phyloP scores from a whole-genome alignment of 2,888 invertebrate species.

The Pycnomerus fuliginosus region DNA sequence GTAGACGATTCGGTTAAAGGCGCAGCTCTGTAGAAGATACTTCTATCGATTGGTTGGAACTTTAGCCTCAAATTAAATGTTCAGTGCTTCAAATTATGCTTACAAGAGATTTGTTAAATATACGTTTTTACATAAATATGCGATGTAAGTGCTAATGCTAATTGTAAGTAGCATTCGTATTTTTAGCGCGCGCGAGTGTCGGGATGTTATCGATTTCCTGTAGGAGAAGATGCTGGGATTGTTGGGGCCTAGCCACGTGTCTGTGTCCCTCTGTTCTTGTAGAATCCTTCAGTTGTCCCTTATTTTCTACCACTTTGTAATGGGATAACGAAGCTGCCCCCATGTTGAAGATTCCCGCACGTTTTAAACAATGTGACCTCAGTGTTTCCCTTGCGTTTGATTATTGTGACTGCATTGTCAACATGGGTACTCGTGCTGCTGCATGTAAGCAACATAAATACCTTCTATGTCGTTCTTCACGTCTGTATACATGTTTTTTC shows the following conservation, averaged over 20 bases:
- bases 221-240: slow-evolving; percentile 45
- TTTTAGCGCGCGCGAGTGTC: slow-evolving; percentile 40
- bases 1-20: slow-evolving; percentile 21
- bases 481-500: slow-evolving; percentile 13
- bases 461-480: slow-evolving; percentile 38
- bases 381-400: slow-evolving; percentile 56
- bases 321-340: slow-evolving; percentile 53
- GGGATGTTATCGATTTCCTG: slow-evolving; percentile 47
- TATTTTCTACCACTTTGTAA: slow-evolving; percentile 51
- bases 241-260: slow-evolving; percentile 48
- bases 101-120: slow-evolving; percentile 45
- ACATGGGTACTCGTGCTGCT: slow-evolving; percentile 91
- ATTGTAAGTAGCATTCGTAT: slow-evolving; percentile 42
- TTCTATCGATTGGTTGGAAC: slow-evolving; percentile 34
- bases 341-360: slow-evolving; percentile 57
- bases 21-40: slow-evolving; percentile 28
- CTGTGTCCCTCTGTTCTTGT: slow-evolving; percentile 49
- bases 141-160: slow-evolving; percentile 47
- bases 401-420: slow-evolving; percentile 59
- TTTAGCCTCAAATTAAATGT: slow-evolving; percentile 21
- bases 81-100: slow-evolving; percentile 34
- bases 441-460: slow-evolving; percentile 74
- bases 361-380: slow-evolving; percentile 57
- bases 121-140: slow-evolving; percentile 48
- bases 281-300: slow-evolving; percentile 50